Base-by-base conservation (phyloP, 2,888 invertebrate species). In the Cosmia pyralina region DNA sequence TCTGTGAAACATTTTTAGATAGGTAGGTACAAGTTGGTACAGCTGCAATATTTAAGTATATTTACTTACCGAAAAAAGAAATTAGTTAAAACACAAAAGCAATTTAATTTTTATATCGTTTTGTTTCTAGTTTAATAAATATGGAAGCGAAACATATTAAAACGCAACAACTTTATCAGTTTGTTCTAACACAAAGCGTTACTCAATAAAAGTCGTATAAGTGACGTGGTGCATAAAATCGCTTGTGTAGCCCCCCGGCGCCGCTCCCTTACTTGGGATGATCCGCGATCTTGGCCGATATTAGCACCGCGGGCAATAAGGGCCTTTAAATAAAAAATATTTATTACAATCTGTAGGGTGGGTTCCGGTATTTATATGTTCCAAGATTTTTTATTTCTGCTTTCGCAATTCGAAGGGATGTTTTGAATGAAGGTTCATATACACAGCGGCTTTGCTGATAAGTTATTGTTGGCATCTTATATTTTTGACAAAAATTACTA, bases 241-340 rank as follows among this genome's bases (percentile, higher is more conserved):
- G 88, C 91, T 85, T 84, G 88, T 87, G 84, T 75, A 84, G 86
- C 90, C 90, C 89, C 83, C 85, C 72, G 90, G 88, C 87, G 64
- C 79, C 85, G 87, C 85, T 89, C 91, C 90, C 90, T 90, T 88
- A 87, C 88, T 82, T 84, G 88, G 94, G 94, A 93, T 95, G 85
- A 94, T 94, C 94, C 93, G 86, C 86, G 88, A 90, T 93, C 95
- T 94, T 93, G 88, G 90, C 82, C 93, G 93, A 96, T 96, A 96
- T 96, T 96, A 96, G 90, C 93, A 93, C 96, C 94, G 88, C 89
- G 89, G 95, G 96, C 95, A 82, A 93, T 91, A 90, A 92, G 89
- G 89, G 84, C 89, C 91, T 86, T 92, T 94, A 93, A 93, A 94
- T 94, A 95, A 95, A 95, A 95, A 90, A 94, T 91, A 93, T 93